A percentile compares a stretch with the other conserved stretches of the same genome.
These are phyloP conservation scores for Lamproptera curius DNA, from an alignment of 2,888 invertebrate species.

Conservation along the genomic window DNA sequence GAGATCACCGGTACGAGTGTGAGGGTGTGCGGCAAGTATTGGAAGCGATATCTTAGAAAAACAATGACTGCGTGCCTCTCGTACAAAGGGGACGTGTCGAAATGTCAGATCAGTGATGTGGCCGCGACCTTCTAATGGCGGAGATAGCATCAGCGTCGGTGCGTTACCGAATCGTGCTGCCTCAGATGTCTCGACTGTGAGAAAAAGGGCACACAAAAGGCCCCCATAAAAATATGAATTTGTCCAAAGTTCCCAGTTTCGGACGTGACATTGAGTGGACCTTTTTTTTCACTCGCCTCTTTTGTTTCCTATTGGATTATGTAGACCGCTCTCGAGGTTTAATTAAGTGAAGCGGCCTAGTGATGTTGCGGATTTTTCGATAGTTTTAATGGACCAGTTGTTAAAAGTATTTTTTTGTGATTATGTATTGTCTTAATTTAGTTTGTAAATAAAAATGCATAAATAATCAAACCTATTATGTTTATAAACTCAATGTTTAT, in stretches of 20 bases:
- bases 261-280: slow-evolving; percentile 68
- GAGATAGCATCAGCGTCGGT: slow-evolving; percentile 68
- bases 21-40: background rate
- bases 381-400: slow-evolving; percentile 34
- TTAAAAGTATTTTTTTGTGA: slow-evolving; percentile 14
- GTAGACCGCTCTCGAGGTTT: slow-evolving; percentile 60
- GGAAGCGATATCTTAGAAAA: slow-evolving; percentile 55
- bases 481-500: too few species aligned
- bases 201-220: slow-evolving; percentile 71
- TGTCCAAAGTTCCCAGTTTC: slow-evolving; percentile 59
- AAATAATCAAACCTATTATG: too few species aligned
- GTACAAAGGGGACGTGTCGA: slow-evolving; percentile 63
- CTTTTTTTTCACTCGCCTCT: slow-evolving; percentile 60
- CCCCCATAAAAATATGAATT: slow-evolving; percentile 65
- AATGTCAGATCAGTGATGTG: slow-evolving; percentile 61
- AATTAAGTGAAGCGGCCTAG: slow-evolving; percentile 64
- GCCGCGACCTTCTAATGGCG: slow-evolving; percentile 63
- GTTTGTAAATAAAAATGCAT: too few species aligned
- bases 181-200: slow-evolving; percentile 70
- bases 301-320: slow-evolving; percentile 53
- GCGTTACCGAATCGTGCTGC: slow-evolving; percentile 72
- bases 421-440: too few species aligned
- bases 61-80: slow-evolving; percentile 45
- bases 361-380: slow-evolving; percentile 59
- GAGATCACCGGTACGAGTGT: too few species aligned